Evolutionary conservation across 1,140 invertebrate genomes (phyloP), one percentile per base, ranked within the genome.

Genomic region (Medauroidea extradentata): DNA sequence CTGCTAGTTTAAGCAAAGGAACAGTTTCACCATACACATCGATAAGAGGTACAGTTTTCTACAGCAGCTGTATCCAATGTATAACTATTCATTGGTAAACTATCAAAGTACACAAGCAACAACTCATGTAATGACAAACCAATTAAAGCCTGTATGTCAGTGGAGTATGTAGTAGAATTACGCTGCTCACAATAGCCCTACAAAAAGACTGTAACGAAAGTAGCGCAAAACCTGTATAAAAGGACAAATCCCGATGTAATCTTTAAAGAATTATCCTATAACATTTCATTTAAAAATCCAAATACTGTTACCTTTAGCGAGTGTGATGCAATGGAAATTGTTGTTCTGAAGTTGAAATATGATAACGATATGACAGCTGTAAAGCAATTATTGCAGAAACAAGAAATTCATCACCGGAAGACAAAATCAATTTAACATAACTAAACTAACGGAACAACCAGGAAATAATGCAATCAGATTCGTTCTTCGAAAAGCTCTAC

Each of bases 161-260:
- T 51, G 55, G 55, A 57, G 19, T 51, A 57, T 23, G 14, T 38
- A 53, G n/a, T 24, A 18, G 46, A 27, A 52, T 42, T n/a, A 13
- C 34, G 53, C 19, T 55, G n/a, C 42, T 19, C 23, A 18, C 5
- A 55, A 23, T 55, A 42, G n/a, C n/a, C n/a, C n/a, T n/a, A 11
- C 2, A 42, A n/a, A 43, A 42, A 18, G 9, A 18, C 9, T 55
- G 39, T 14, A 41, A 55, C 7, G 18, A 42, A 41, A 42, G 11
- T 4, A 34, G 29, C 13, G 16, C 8, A 24, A 13, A 29, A 23
- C 29, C 14, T 19, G 53, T 55, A 14, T 42, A 19, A 43, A 19
- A 19, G n/a, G 39, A 42, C 27, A 42, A 55, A 21, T 55, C 16
- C 27, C 18, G 53, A 3, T 14, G 39, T 13, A 55, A 27, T 19